Conservation (phyloP, 2,888 invertebrate genomes). For the Ashinkailepas kermadecensis region DNA sequence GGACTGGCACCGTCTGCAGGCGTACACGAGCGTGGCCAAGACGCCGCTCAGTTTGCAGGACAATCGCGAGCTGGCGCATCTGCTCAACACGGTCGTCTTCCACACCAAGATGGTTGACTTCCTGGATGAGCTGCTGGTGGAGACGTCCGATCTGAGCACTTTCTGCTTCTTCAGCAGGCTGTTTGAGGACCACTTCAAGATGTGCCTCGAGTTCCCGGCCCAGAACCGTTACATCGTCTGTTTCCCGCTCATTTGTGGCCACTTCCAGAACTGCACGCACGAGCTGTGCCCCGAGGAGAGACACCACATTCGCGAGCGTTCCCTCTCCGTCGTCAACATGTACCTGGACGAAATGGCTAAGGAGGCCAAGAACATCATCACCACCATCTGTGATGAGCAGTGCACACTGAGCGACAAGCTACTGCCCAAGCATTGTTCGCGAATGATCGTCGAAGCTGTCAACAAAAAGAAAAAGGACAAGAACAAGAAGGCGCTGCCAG, state of each 20-base stretch:
- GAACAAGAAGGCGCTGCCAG: slow-evolving; percentile 73
- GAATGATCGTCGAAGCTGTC: slow-evolving; percentile 75
- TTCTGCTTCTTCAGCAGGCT: slow-evolving; percentile 96
- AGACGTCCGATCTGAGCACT: slow-evolving; percentile 93
- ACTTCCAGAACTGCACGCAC: slow-evolving; percentile 96
- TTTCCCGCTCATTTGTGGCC: slow-evolving; percentile 94
- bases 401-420: slow-evolving; percentile 93
- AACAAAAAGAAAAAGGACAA: slow-evolving; percentile 86
- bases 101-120: slow-evolving; percentile 98
- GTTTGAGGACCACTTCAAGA: slow-evolving; percentile 96
- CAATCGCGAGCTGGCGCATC: slow-evolving; percentile 75
- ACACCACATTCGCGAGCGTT: slow-evolving; percentile 90
- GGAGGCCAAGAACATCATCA: slow-evolving; percentile 96
- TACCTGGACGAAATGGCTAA: slow-evolving; percentile 98
- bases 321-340: slow-evolving; percentile 91
- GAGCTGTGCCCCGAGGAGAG: slow-evolving; percentile 97
- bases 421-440: slow-evolving; percentile 89
- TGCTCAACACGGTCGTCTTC: slow-evolving; percentile 91
- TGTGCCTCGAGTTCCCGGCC: slow-evolving; percentile 97
- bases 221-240: slow-evolving; percentile 97
- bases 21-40: slow-evolving; percentile 71
- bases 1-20: slow-evolving; percentile 96
- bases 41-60: slow-evolving; percentile 64
- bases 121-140: slow-evolving; percentile 90
- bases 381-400: slow-evolving; percentile 96